Evolutionary conservation across 2,888 invertebrate species (phyloP), one percentile per base, ranked within the genome.

Genomic region (Orchestes rusci): DNA sequence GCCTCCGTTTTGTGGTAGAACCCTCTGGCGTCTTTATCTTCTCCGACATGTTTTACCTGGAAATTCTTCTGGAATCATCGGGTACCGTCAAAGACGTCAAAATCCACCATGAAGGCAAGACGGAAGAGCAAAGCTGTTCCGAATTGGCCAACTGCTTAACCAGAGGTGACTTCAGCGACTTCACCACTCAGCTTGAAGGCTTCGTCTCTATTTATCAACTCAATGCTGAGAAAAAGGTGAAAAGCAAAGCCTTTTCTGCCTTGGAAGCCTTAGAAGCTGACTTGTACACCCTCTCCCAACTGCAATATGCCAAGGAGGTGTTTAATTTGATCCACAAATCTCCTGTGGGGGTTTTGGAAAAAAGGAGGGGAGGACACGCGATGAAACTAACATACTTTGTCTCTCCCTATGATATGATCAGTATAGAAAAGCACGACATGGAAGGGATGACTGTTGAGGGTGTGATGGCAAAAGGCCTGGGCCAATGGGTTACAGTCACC

Each of bases 41-140:
- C 29, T 92, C 92, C 0, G 95, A 95, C 64, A 93, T 94, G 93
- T 95, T 95, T 69, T 93, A 90, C 67, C 75, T 95, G 56, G 93
- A 95, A 73, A 86, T 96, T 58, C 72, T 89, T 40, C 73, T 95
- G 41, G 92, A 94, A 61, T 74, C 82, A 2, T 79, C 77, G 28
- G 94, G 93, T 16, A 76, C 79, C 20, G 84, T 95, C 1, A 84
- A 85, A 62, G 94, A 94, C 74, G 93, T 94, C 1, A 82, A 81
- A 66, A 83, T 95, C 43, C 90, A 93, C 66, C 93, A 94, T 65
- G 92, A 92, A 68, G 89, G 89, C 58, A 89, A 88, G 72, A 76
- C 74, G 45, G 80, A 81, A 53, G 83, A 81, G 56, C 81, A 92
- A 74, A 90, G 89, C 59, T 92, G 91, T 67, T 85, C 84, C 58